phyloP scores from a whole-genome alignment of 2,888 invertebrate genomes.

The Sepioteuthis lessoniana region DNA sequence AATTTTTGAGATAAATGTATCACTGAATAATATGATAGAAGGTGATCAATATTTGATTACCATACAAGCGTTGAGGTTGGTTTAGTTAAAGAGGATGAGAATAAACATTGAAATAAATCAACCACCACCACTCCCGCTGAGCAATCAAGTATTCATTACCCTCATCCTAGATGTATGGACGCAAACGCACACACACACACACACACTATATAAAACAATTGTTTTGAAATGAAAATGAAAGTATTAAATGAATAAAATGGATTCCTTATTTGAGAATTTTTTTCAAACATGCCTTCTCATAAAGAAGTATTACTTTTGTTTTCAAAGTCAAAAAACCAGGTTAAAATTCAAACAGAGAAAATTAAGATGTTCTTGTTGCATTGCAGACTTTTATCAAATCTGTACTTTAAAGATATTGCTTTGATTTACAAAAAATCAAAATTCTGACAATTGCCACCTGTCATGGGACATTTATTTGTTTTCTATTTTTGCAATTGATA shows the following conservation, averaged over 20 bases:
- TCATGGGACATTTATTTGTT: too few species aligned
- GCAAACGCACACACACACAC: too few species aligned
- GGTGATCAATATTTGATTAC: neutral
- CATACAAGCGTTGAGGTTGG: neutral
- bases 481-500: neutral
- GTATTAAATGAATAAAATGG: too few species aligned
- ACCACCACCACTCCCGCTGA: neutral
- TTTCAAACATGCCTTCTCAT: too few species aligned
- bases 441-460: neutral
- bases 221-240: too few species aligned
- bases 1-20: neutral
- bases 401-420: neutral
- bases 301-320: too few species aligned
- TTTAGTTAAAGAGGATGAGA: neutral
- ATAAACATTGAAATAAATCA: slow-evolving; percentile 33
- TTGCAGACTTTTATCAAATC: neutral
- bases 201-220: too few species aligned
- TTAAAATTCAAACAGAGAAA: neutral
- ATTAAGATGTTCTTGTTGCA: neutral
- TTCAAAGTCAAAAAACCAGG: neutral
- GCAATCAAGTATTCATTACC: neutral
- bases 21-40: neutral
- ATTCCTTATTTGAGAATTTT: too few species aligned
- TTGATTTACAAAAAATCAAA: neutral
- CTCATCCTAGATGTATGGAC: neutral